Evolutionary conservation across 1,140 invertebrate genomes (phyloP), one percentile per base, ranked within the genome.

Genomic region (Myzus persicae): DNA sequence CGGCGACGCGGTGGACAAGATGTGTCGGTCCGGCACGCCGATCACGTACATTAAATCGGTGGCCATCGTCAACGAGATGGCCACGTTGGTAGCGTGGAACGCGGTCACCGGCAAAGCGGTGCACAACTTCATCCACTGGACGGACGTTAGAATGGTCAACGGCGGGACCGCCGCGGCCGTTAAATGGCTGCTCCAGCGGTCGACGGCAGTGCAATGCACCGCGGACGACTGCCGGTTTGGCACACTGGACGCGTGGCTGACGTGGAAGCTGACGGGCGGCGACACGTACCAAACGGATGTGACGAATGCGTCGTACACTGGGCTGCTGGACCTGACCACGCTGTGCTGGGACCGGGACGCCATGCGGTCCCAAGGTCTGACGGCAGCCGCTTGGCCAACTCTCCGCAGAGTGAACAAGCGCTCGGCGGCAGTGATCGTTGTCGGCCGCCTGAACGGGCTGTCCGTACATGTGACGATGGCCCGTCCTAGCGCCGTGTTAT

Each of bases 181-280:
- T 8, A n/a, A 81, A 18, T 91, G 90, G 90, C 31, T 91, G 31
- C 1, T n/a, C 18, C 26, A 31, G 11, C 67, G 67, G 42, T 91
- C 90, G 22, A 1, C 6, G 44, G 42, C 67, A 20, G 90, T 82
- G 6, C 22, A 4, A 44, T 81, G 90, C 31, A 0, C 90, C 1
- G 31, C 7, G 4, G 31, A 46, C 2, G 46, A 44, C 11, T 38
- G 67, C 42, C 90, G 90, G 31, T 48, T 82, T 3, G 90, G 90
- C n/a, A 48, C 67, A 31, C 11, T 76, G 42, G 90, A 91, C 42
- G 26, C 90, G 59, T 91, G 90, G 90, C 36, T 76, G 14, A 31
- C 44, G 54, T 91, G 90, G 90, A 91, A 76, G 38, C 90, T 81
- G 26, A 91, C 90, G 38, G 38, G 2, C 40, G 90, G 90, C 1